phyloP scores from a whole-genome alignment of 2,888 invertebrate species.

The Ophion slaviceki region DNA sequence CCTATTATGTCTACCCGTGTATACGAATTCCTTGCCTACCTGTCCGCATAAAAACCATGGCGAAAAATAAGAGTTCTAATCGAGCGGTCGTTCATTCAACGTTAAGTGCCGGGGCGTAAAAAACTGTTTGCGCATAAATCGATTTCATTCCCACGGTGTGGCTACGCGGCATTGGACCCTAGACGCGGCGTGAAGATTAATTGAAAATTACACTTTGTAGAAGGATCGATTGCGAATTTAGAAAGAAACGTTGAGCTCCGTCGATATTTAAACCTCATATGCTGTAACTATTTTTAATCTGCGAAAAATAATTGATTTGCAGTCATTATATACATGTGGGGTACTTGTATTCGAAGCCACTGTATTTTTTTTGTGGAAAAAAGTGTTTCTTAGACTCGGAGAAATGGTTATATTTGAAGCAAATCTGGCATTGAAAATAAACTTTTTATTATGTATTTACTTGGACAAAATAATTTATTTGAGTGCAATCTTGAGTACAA shows the following conservation, averaged over 20 bases:
- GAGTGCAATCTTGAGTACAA: too few relatives aligned
- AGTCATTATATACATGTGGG: too few relatives aligned
- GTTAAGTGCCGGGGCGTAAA: slow-evolving; percentile 14
- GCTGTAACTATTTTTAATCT: not conserved
- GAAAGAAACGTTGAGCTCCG: not conserved
- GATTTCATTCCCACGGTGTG: slow-evolving; percentile 45
- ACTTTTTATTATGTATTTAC: too few relatives aligned
- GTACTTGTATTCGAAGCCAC: too few relatives aligned
- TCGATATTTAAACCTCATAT: not conserved
- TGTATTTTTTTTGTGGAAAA: too few relatives aligned
- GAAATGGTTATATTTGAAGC: too few relatives aligned
- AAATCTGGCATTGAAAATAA: too few relatives aligned
- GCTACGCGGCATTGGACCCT: not conserved
- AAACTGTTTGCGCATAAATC: slow-evolving; percentile 23
- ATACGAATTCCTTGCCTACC: slow-evolving; percentile 7
- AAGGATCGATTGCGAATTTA: not conserved
- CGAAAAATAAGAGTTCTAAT: slow-evolving; percentile 44
- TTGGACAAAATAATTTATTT: too few relatives aligned
- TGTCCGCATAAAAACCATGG: not conserved
- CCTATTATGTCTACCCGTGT: slow-evolving; percentile 52
- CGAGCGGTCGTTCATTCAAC: slow-evolving; percentile 32
- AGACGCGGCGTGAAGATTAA: not conserved
- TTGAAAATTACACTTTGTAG: not conserved
- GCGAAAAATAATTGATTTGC: too few relatives aligned
- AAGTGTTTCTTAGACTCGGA: too few relatives aligned